Conservation (phyloP, 2,888 invertebrate genomes). For the Drosophila ezoana region DNA sequence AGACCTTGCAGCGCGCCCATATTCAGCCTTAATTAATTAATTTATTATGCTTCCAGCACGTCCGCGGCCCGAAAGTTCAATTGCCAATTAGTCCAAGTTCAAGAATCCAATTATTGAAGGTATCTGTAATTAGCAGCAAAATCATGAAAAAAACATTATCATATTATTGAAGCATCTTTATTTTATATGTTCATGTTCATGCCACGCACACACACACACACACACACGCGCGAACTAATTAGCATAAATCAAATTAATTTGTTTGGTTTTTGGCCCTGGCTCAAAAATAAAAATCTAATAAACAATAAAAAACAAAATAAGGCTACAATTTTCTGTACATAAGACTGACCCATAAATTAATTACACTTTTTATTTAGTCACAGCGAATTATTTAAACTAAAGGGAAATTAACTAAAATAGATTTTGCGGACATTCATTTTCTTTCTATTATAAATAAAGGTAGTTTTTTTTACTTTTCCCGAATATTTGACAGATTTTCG, state of each 20-base stretch:
- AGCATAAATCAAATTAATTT: constrained; percentile 66
- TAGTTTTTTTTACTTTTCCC: too few relatives aligned
- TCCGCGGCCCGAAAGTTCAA: constrained; percentile 30
- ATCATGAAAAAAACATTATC: constrained; percentile 40
- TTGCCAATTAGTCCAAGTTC: constrained; percentile 78
- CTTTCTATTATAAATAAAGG: too few relatives aligned
- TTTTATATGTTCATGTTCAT: too few relatives aligned
- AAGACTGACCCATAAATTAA: too few relatives aligned
- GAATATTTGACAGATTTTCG: too few relatives aligned
- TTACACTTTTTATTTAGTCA: too few relatives aligned
- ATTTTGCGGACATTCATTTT: too few relatives aligned
- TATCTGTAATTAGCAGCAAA: constrained; percentile 71
- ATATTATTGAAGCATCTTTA: constrained; percentile 17
- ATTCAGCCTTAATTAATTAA: constrained; percentile 57
- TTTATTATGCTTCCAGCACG: constrained; percentile 33
- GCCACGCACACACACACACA: not conserved
- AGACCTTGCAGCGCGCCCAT: constrained; percentile 15
- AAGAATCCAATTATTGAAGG: constrained; percentile 82
- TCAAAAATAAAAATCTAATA: constrained; percentile 19
- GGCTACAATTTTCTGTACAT: too few relatives aligned
- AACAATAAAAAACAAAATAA: constrained; percentile 9
- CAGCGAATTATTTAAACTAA: too few relatives aligned
- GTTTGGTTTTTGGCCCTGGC: constrained; percentile 39
- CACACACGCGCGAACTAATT: constrained; percentile 45
- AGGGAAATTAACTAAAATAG: too few relatives aligned